A percentile compares a stretch with the other conserved stretches of the same genome.
Conservation (phyloP, 2,113 vertebrate species). For the Saguinus midas region DNA sequence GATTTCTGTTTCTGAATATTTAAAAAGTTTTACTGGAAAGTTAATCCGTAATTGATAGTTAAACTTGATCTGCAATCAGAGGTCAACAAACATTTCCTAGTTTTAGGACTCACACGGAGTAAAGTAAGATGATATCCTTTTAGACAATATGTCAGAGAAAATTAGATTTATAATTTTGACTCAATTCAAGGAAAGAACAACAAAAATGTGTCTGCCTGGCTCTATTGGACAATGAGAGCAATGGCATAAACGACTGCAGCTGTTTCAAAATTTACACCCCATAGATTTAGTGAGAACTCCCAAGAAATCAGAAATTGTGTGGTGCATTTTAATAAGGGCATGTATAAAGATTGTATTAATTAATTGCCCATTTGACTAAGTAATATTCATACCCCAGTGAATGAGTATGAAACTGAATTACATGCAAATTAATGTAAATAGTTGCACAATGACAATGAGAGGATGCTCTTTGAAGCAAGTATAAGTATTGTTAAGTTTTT, state of each 20-base stretch:
- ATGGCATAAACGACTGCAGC: neutral
- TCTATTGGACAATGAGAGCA: neutral
- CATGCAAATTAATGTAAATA: slow-evolving; percentile 72
- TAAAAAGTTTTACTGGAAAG: neutral
- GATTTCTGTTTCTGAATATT: neutral
- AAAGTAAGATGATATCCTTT: neutral
- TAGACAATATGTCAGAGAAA: neutral
- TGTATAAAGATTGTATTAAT: slow-evolving; percentile 60
- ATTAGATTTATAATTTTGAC: neutral
- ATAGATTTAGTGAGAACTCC: slow-evolving; percentile 2
- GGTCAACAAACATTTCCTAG: neutral
- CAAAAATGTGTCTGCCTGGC: neutral
- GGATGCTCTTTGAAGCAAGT: slow-evolving; percentile 46
- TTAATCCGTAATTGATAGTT: neutral
- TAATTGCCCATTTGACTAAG: slow-evolving; percentile 56
- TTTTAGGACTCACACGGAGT: neutral
- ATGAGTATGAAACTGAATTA: slow-evolving; percentile 53
- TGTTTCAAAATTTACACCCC: slow-evolving; percentile 19
- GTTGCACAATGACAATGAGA: slow-evolving; percentile 27
- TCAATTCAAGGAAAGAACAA: neutral
- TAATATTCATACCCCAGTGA: slow-evolving; percentile 55
- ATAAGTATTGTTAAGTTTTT: slow-evolving; percentile 62
- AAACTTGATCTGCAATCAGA: neutral
- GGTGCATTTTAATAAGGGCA: slow-evolving; percentile 52
- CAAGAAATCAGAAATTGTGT: slow-evolving; percentile 34